Evolutionary conservation across 1,140 invertebrate species (phyloP), one percentile per base, ranked within the genome.

Genomic region (Plutomurus gul): DNA sequence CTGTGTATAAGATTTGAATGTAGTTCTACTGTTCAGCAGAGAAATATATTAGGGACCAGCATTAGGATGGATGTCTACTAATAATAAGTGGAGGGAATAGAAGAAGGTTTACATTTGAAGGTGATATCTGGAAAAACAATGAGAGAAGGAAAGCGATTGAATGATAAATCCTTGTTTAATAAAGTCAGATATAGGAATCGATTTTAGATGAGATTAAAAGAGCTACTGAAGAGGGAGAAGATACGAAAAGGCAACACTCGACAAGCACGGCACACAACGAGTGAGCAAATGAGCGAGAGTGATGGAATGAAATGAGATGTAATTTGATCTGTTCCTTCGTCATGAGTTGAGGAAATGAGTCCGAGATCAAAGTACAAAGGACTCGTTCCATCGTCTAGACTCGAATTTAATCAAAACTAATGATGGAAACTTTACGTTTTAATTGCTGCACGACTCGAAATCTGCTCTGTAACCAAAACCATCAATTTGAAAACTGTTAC

Each of bases 381-480:
- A 51, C 43, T 56, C 76, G 72, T 27, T 33, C 76, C 73, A 40
- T 40, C 72, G 22, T 77, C 70, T 70, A 78, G 56, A 77, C 77
- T 83, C 70, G 56, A 83, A 82, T 82, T 83, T 82, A 82, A 83
- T 83, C 82, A 83, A 83, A 79, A 83, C 80, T 83, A 82, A 83
- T 82, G 80, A 83, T 83, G 74, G 78, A 83, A 83, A 83, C 78
- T 83, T 83, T 82, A 80, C 46, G 81, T 80, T 83, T 83, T 83
- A 83, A 82, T 82, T 83, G 82, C 18, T 73, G 25, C 71, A 73
- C 46, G 47, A 22, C 65, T 36, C 60, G 16, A 36, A 43, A 46
- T 73, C 33, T 22, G 36, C 33, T 72, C 36, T 73, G 37, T 65
- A 25, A 13, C 36, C 36, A 4, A 25, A 30, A 16, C 27, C 16